Evolutionary conservation across 2,888 invertebrate genomes (phyloP).

Genomic region (Erebia ligea): DNA sequence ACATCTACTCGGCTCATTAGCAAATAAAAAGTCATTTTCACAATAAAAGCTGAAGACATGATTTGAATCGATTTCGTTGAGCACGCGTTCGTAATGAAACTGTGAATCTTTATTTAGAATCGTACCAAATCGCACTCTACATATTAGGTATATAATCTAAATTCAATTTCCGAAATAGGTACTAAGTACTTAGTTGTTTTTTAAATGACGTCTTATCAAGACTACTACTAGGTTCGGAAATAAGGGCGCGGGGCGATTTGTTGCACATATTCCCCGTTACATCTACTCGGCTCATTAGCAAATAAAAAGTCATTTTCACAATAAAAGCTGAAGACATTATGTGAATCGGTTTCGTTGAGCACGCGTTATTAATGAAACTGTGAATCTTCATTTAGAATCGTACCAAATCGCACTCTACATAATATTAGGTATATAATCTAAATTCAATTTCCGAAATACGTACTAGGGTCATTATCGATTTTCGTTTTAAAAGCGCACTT

Average conservation of each 20-base stretch:
- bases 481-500: too few relatives aligned
- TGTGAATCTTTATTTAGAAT: not conserved
- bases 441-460: not conserved
- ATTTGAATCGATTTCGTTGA: slow-evolving; percentile 24
- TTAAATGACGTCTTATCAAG: too few relatives aligned
- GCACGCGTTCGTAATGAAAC: slow-evolving; percentile 2
- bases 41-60: slow-evolving; percentile 49
- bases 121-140: not conserved
- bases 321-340: slow-evolving; percentile 48
- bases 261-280: slow-evolving; percentile 71
- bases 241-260: slow-evolving; percentile 66
- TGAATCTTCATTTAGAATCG: not conserved
- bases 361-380: slow-evolving; percentile 1
- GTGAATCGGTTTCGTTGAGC: slow-evolving; percentile 23
- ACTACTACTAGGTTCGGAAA: too few relatives aligned
- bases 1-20: slow-evolving; percentile 46
- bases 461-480: too few relatives aligned
- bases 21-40: slow-evolving; percentile 50
- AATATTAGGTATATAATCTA: not conserved
- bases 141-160: not conserved
- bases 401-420: not conserved
- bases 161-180: not conserved
- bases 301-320: slow-evolving; percentile 50
- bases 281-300: slow-evolving; percentile 44
- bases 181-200: too few relatives aligned